phyloP scores from a whole-genome alignment of 1,140 invertebrate species.

The Adoxophyes honmai region DNA sequence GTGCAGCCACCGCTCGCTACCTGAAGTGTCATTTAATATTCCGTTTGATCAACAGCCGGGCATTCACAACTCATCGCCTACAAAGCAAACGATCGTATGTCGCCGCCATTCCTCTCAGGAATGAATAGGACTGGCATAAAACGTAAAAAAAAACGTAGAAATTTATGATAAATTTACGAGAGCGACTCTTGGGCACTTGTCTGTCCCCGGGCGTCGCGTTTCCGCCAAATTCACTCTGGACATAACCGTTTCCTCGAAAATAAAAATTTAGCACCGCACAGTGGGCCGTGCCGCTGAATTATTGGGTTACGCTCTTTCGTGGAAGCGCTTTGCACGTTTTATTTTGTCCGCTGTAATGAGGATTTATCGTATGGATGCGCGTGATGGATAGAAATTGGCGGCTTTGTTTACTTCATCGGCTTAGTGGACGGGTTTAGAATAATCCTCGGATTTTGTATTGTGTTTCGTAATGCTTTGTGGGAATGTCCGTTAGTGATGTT shows the following conservation, averaged over 20 bases:
- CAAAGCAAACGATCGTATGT: no score
- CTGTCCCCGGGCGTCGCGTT: slow-evolving; percentile 31
- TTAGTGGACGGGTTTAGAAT: no score
- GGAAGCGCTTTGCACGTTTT: slow-evolving; percentile 26
- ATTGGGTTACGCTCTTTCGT: slow-evolving; percentile 29
- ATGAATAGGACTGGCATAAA: no score
- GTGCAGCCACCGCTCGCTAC: no score
- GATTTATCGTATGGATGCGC: slow-evolving; percentile 21
- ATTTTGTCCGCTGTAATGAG: slow-evolving; percentile 30
- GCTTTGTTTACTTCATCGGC: slow-evolving; percentile 17
- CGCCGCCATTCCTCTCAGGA: no score
- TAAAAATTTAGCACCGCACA: slow-evolving; percentile 57
- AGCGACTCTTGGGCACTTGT: slow-evolving; percentile 22
- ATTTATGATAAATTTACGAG: slow-evolving; percentile 35
- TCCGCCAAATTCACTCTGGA: slow-evolving; percentile 46
- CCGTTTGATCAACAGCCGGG: no score
- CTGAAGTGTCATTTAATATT: no score
- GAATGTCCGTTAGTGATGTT: no score
- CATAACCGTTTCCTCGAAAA: slow-evolving; percentile 56
- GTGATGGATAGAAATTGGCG: slow-evolving; percentile 20
- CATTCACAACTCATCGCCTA: no score
- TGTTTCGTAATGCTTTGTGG: not conserved
- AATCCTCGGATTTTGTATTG: no score
- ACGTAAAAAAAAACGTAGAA: not conserved
- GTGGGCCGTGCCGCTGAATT: slow-evolving; percentile 38